Base-by-base conservation (phyloP, 2,888 invertebrate genomes). In the Zelleria hepariella region DNA sequence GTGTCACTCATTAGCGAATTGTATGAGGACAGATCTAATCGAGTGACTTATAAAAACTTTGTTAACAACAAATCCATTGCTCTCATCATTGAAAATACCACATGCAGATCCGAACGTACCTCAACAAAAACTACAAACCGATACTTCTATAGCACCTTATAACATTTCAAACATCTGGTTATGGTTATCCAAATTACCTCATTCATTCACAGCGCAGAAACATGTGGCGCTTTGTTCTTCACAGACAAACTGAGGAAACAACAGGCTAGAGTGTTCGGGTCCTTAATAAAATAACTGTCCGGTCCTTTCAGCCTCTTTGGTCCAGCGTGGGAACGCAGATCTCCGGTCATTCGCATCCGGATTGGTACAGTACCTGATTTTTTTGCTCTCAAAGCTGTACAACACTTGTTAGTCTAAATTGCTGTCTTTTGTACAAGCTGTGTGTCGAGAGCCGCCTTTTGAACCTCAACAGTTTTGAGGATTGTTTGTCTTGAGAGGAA, bases 181-280 rank as follows among this genome's bases (percentile, higher is more conserved):
- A 68, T 59, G 80, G n/a, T 70, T 71, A 68, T 58, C 67, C 67
- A 73, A 73, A 71, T 71, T 69, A 69, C 72, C 63, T 61, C 69
- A 63, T 64, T 62, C 60, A 58, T 61, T 63, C 57, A 65, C n/a
- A 10, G 24, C 10, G 67, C 64, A 66, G 62, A 64, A 68, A 75
- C 84, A 84, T 72, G 76, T 84, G 82, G 80, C 78, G 75, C 78
- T 77, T 85, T 86, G 84, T 86, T 70, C 72, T 67, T 67, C 64
- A 67, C 64, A 66, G 68, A 68, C 61, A 63, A 58, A 63, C 54
- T 54, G 47, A 62, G 65, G 68, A 60, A 58, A 73, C 73, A 76
- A 80, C 78, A 75, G 76, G 72, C 72, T n/a, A 73, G 75, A 76
- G 72, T 25, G n/a, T 56, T 5, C 21, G 6, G 26, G 27, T 42